phyloP scores from a whole-genome alignment of 2,113 vertebrate genomes.

The Colinus virginianus region DNA sequence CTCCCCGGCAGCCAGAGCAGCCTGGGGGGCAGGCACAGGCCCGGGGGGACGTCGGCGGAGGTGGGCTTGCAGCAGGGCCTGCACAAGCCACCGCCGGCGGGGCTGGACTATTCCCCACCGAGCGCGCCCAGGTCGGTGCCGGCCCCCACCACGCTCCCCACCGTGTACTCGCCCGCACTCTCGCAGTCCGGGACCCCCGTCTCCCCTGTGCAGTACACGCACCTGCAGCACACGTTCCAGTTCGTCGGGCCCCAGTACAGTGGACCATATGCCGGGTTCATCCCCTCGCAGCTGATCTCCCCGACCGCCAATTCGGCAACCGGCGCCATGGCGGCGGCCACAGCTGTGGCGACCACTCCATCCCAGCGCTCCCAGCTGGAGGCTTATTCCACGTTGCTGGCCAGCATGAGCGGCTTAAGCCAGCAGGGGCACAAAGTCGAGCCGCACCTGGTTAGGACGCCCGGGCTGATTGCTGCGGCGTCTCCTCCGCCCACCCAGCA shows the following conservation, averaged over 20 bases:
- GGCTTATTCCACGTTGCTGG: constrained; percentile 90
- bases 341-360: constrained; percentile 81
- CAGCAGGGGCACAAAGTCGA: constrained; percentile 85
- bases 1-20: constrained; percentile 82
- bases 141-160: constrained; percentile 84
- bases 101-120: constrained; percentile 83
- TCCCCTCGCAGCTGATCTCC: constrained; percentile 91
- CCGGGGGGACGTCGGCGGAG: constrained; percentile 72
- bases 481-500: constrained; percentile 82
- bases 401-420: constrained; percentile 82
- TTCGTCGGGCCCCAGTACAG: constrained; percentile 91
- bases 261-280: constrained; percentile 89
- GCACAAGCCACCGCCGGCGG: constrained; percentile 85
- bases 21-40: constrained; percentile 74
- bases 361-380: constrained; percentile 88
- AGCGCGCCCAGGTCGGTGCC: constrained; percentile 84
- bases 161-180: constrained; percentile 86
- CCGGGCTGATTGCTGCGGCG: constrained; percentile 84
- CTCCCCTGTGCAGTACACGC: constrained; percentile 88
- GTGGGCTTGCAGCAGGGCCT: constrained; percentile 82
- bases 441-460: constrained; percentile 83
- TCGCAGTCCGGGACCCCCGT: constrained; percentile 88
- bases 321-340: constrained; percentile 74
- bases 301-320: constrained; percentile 82
- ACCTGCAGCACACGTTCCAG: constrained; percentile 92